phyloP scores from a whole-genome alignment of 37 sponge, comb jelly and placozoan genomes.

The Tethya wilhelma region DNA sequence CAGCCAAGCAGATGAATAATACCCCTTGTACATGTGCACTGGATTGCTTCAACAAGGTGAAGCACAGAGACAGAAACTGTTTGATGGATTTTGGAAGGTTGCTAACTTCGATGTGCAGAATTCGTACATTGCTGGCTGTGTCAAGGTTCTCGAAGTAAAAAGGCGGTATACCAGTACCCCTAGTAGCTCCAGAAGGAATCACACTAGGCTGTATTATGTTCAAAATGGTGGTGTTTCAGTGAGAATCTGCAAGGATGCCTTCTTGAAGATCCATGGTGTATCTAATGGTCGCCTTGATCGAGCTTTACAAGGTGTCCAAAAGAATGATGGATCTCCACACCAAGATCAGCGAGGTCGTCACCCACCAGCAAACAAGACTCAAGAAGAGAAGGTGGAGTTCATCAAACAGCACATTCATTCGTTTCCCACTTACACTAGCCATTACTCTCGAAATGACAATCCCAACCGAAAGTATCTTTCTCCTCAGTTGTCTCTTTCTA shows the following conservation, averaged over 20 bases:
- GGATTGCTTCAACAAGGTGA: no score
- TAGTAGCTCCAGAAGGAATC: neutral
- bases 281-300: conserved; percentile 15
- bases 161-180: neutral
- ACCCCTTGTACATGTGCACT: no score
- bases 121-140: conserved; percentile 26
- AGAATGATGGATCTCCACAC: conserved; percentile 6
- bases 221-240: neutral
- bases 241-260: conserved; percentile 20
- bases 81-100: conserved; percentile 34
- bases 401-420: conserved; percentile 42
- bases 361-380: conserved; percentile 13
- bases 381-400: neutral
- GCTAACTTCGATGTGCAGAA: conserved; percentile 23
- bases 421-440: conserved; percentile 36
- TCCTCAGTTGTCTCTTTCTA: conserved; percentile 7
- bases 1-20: no score
- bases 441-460: conserved; percentile 51
- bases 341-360: conserved; percentile 33
- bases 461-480: conserved; percentile 21
- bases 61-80: conserved; percentile 22
- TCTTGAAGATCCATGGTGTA: conserved; percentile 2
- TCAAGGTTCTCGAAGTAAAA: conserved; percentile 6
- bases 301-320: neutral
- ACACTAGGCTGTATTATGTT: neutral